These are phyloP conservation scores for Malaclemys terrapin DNA, from an alignment of 2,113 vertebrate species.

Conservation along the genomic window DNA sequence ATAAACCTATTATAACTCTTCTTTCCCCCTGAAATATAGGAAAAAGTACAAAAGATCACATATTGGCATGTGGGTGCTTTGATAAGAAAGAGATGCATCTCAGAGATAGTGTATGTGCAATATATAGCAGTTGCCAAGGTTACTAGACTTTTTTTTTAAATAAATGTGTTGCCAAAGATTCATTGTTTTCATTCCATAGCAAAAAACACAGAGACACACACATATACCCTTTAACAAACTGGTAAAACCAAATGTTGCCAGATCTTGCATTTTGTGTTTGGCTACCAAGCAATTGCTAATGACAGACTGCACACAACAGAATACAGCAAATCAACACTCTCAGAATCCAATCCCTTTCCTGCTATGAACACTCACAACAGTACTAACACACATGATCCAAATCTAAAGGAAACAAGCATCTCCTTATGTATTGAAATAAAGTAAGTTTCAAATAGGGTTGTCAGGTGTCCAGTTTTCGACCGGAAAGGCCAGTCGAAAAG, in stretches of 20 bases:
- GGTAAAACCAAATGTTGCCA: slow-evolving; percentile 1
- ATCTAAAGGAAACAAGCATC: background rate
- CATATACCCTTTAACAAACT: slow-evolving; percentile 10
- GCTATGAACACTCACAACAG: background rate
- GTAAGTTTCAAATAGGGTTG: background rate
- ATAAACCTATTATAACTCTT: slow-evolving; percentile 24
- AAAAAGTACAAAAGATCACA: slow-evolving; percentile 44
- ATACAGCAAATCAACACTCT: background rate
- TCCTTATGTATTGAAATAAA: background rate
- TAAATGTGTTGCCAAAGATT: slow-evolving; percentile 31
- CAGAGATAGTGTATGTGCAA: slow-evolving; percentile 49
- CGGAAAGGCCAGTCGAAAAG: too few species aligned
- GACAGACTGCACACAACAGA: background rate
- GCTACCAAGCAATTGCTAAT: slow-evolving; percentile 4
- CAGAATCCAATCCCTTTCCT: background rate
- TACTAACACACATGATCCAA: background rate
- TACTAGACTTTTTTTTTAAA: slow-evolving; percentile 27
- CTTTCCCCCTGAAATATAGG: background rate
- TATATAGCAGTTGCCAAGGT: slow-evolving; percentile 62
- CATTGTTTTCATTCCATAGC: slow-evolving; percentile 37
- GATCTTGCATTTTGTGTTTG: slow-evolving; percentile 35
- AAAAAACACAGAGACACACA: background rate
- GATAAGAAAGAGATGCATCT: slow-evolving; percentile 53
- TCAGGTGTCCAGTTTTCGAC: too few species aligned
- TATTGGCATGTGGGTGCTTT: slow-evolving; percentile 50